Base-by-base conservation (phyloP, 1,140 invertebrate species). In the Brachionus manjavacas region DNA sequence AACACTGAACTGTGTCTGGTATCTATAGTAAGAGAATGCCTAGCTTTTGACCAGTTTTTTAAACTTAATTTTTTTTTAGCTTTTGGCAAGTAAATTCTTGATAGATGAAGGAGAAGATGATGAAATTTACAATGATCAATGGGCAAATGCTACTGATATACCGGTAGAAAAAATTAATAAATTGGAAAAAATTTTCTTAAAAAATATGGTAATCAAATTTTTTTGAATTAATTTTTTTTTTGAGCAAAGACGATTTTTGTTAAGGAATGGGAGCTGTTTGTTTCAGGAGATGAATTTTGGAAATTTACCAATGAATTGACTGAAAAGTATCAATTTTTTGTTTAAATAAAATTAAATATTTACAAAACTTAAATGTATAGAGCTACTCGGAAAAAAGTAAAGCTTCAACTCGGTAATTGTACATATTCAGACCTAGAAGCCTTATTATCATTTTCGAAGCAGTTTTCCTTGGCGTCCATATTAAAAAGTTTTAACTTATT, bases 61-160 rank as follows among this genome's bases (percentile, higher is more conserved):
- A 1, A 20, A 64, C 9, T 81, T 31, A 6, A 35, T 60, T 31
- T 6, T 31, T 6, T 23, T 35, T 31, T 25, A 81, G 79, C 35
- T 81, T 1, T 68, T 81, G 16, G 79, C 79, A 25, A 68, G 79
- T 81, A 81, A 81, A 81, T 81, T 43, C 28, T 28, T 81, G 20
- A 68, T 64, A 6, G 79, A 81, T 46, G 79, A 81, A 43, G 79
- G 79, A 9, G 79, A 81, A 46, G 35, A 81, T 12, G 79, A 81
- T 20, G 79, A 81, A 46, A 81, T 81, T 81, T 81, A 81, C 31
- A 81, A 81, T 46, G 79, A 81, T 28, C 35, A 81, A 64, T 81
- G 79, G 79, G 79, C 79, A 2, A 20, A 41, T 35, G 49, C 52
- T 23, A 28, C 52, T 12, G 52, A 81, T 41, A 35, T 81, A 68